Evolutionary conservation across 2,113 vertebrate species (phyloP).

Genomic region (Notothenia rossii): DNA sequence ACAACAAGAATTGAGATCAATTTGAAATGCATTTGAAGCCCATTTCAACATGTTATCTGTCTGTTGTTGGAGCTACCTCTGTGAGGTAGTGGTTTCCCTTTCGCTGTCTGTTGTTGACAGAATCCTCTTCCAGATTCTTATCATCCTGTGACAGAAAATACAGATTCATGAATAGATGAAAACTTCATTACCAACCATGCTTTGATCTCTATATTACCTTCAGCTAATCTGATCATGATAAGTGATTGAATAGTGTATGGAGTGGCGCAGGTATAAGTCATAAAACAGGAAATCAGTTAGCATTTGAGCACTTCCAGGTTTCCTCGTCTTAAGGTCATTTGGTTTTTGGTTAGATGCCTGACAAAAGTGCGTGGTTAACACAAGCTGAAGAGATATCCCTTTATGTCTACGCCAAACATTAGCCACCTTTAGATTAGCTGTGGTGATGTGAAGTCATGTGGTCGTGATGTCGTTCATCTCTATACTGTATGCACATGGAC

Average conservation of each 20-base stretch:
- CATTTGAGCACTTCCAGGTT: too few species aligned
- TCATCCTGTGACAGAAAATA: slow-evolving; percentile 82
- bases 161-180: background rate
- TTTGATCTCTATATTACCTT: background rate
- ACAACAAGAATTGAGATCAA: background rate
- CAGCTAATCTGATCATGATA: background rate
- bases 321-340: too few species aligned
- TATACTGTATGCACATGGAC: too few species aligned
- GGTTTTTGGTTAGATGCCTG: too few species aligned
- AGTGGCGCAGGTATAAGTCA: background rate
- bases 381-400: too few species aligned
- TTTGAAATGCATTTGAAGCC: background rate
- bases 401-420: too few species aligned
- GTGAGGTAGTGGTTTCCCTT: slow-evolving; percentile 85
- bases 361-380: too few species aligned
- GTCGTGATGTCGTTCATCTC: too few species aligned
- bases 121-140: slow-evolving; percentile 88
- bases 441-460: too few species aligned
- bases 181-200: background rate
- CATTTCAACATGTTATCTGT: background rate
- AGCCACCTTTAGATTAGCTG: too few species aligned
- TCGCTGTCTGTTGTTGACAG: slow-evolving; percentile 89
- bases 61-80: slow-evolving; percentile 83
- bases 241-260: background rate
- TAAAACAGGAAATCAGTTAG: too few species aligned